Base-by-base conservation (phyloP, 64 coral and sea anemone species). In the Porites lutea region DNA sequence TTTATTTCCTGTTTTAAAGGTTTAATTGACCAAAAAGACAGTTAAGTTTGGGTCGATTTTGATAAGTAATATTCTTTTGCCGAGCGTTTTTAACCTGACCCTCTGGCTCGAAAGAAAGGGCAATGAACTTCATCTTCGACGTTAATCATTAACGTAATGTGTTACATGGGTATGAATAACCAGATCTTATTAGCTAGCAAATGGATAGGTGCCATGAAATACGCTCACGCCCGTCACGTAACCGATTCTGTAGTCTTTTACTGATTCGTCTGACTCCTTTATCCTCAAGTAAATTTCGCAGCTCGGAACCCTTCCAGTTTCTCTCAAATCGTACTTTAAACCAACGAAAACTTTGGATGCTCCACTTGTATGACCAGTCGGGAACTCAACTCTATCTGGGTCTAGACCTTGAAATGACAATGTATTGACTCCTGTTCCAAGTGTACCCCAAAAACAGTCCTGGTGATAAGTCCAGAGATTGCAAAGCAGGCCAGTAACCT, bases 331-430 rank as follows among this genome's bases (percentile, higher is more conserved):
- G 78, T 57, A 82, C 53, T 82, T 82, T 2, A 82, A 5, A 12
- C 78, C 78, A 82, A 59, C 78, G 22, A 82, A 82, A 55, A 82
- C 22, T 82, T 82, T 82, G 27, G 27, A 37, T 48, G 18, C 21
- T 14, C 12, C 78, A 22, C 3, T 16, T 4, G 13, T 4, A 19
- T 0, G n/a, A 8, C 50, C 18, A 82, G 60, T 9, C 0, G 60
- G 8, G 22, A 82, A 57, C 6, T 52, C 5, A 18, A 52, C 15
- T 52, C 48, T 52, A 10, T 82, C 18, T 13, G 78, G 78, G 78
- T 82, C 18, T 16, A 82, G 4, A 16, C 78, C 78, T 82, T 82
- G 78, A 59, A 82, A 82, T 55, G 78, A 82, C 54, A 82, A 82
- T 59, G 75, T 82, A 82, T 82, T 82, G 48, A 82, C 19, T 59